These are phyloP conservation scores for Salminus brasiliensis DNA, from an alignment of 2,113 vertebrate species.

Conservation along the genomic window DNA sequence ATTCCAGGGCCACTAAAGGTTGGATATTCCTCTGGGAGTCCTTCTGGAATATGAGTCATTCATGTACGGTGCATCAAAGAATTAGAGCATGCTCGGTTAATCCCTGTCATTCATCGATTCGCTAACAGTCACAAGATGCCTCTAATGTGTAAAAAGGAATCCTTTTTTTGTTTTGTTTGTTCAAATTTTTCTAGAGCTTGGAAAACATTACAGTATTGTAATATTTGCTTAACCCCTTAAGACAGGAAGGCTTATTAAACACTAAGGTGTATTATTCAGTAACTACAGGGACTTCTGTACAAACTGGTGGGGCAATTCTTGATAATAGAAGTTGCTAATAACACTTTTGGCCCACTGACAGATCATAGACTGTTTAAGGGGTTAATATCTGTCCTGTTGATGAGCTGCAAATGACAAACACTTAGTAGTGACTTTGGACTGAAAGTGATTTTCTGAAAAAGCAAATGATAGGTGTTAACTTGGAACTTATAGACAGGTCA, in stretches of 20 bases:
- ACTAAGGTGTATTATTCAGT: too few relatives aligned
- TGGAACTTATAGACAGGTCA: too few relatives aligned
- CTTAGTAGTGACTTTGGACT: not conserved
- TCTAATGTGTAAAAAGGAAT: not conserved
- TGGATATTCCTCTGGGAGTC: not conserved
- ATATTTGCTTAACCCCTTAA: too few relatives aligned
- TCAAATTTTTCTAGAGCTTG: not conserved
- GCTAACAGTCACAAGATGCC: not conserved
- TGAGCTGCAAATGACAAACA: not conserved
- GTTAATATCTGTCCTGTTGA: not conserved
- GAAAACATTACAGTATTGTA: not conserved
- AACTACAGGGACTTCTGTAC: too few relatives aligned
- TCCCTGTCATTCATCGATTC: not conserved
- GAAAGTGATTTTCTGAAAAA: not conserved
- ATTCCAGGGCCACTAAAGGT: slow-evolving; percentile 12
- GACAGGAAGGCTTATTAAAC: too few relatives aligned
- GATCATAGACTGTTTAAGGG: too few relatives aligned
- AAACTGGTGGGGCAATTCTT: too few relatives aligned
- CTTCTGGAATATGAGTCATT: slow-evolving; percentile 7
- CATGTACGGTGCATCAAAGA: not conserved
- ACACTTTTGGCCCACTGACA: too few relatives aligned
- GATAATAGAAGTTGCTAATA: too few relatives aligned
- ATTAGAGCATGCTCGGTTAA: not conserved
- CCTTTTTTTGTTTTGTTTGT: too few relatives aligned
- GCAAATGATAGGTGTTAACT: not conserved